Conservation (phyloP, 2,797 vertebrate species). For the Pteropus rufus region DNA sequence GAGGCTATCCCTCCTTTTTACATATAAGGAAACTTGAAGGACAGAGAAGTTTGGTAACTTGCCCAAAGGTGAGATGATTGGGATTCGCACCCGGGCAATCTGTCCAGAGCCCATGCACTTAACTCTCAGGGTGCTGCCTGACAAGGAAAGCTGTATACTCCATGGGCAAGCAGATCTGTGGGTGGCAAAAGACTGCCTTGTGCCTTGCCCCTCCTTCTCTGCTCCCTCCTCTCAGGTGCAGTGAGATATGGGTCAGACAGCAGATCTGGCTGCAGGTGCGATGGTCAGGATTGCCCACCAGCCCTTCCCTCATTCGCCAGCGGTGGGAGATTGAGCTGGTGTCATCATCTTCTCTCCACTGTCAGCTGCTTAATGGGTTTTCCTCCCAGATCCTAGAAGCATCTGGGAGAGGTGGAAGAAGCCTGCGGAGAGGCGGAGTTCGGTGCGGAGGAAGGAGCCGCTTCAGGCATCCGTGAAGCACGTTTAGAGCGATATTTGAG, state of each 20-base stretch:
- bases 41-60: not conserved
- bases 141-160: not conserved
- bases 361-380: not conserved
- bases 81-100: not conserved
- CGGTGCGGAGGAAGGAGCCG: not conserved
- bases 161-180: not conserved
- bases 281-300: not conserved
- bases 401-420: not conserved
- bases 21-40: not conserved
- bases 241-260: not conserved
- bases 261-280: not conserved
- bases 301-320: not conserved
- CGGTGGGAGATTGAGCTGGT: too few relatives aligned
- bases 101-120: not conserved
- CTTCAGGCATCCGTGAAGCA: not conserved
- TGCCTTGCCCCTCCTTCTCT: fast-evolving
- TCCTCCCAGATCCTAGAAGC: not conserved
- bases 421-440: not conserved
- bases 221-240: not conserved
- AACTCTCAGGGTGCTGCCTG: not conserved
- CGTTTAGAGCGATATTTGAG: not conserved
- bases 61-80: not conserved
- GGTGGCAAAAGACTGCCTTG: not conserved
- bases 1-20: not conserved
- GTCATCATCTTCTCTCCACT: not conserved